phyloP scores from a whole-genome alignment of 1,140 invertebrate species.

The Streblospio benedicti region DNA sequence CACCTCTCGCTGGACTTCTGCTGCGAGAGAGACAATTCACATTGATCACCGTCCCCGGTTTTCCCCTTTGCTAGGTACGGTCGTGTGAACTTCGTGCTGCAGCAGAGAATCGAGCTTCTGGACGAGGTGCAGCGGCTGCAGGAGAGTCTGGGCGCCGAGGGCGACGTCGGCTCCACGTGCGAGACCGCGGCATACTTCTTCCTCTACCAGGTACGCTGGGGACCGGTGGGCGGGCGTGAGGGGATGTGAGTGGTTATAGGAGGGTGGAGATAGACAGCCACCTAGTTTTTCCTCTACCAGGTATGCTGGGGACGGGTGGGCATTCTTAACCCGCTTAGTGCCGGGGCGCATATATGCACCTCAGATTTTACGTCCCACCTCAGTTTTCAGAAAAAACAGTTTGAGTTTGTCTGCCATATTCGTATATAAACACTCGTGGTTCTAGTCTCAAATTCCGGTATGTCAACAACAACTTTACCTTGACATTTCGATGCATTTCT shows the following conservation, averaged over 20 bases:
- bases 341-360: neutral
- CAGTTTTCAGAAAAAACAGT: neutral
- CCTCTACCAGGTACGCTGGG: slow-evolving; percentile 47
- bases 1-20: too few species aligned
- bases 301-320: neutral
- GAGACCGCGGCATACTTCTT: slow-evolving; percentile 85
- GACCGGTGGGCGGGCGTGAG: neutral
- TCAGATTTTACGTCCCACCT: neutral
- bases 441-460: too few species aligned
- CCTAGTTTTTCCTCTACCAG: neutral
- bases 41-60: too few species aligned
- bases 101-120: slow-evolving; percentile 83
- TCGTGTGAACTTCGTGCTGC: slow-evolving; percentile 94
- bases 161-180: slow-evolving; percentile 92
- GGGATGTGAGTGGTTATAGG: neutral
- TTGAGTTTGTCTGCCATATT: too few species aligned
- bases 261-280: neutral
- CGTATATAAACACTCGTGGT: too few species aligned
- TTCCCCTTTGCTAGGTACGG: too few species aligned
- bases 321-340: neutral
- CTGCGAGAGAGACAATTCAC: too few species aligned
- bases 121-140: slow-evolving; percentile 83
- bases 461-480: too few species aligned
- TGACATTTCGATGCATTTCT: too few species aligned
- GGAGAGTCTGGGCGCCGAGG: slow-evolving; percentile 67